These are phyloP conservation scores for Torymus texanus DNA, from an alignment of 2,888 invertebrate species.

Conservation along the genomic window DNA sequence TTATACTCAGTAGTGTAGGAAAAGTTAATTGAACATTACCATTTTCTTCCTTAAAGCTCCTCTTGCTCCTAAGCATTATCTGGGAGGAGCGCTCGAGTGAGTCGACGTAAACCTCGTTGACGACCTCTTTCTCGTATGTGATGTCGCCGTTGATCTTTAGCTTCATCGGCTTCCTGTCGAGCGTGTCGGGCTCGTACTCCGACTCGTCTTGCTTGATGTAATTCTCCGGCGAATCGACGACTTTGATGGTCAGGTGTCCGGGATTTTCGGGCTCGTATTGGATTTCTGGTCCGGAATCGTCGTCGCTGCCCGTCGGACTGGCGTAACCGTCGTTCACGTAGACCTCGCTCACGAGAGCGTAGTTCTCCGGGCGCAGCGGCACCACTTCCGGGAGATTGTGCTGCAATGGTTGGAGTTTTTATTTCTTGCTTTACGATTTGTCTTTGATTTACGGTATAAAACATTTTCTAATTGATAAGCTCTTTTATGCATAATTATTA, in stretches of 20 bases:
- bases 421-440: too few species aligned
- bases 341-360: conserved; percentile 86
- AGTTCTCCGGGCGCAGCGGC: conserved; percentile 76
- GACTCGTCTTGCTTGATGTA: conserved; percentile 86
- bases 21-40: conserved; percentile 22
- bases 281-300: conserved; percentile 77
- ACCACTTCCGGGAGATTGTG: conserved; percentile 77
- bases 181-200: conserved; percentile 89
- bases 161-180: conserved; percentile 86
- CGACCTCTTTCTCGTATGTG: conserved; percentile 71
- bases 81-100: conserved; percentile 79
- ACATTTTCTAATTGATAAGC: too few species aligned
- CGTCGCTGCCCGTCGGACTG: conserved; percentile 76
- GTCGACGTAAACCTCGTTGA: conserved; percentile 76
- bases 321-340: conserved; percentile 85
- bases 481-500: too few species aligned
- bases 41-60: conserved; percentile 81
- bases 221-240: conserved; percentile 87
- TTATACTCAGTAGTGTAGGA: too few species aligned
- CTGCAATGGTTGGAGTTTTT: conserved; percentile 13
- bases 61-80: conserved; percentile 82
- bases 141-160: conserved; percentile 73
- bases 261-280: conserved; percentile 81
- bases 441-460: too few species aligned
- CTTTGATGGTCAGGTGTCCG: conserved; percentile 89